Conservation (phyloP, 2,888 invertebrate genomes). For the Ommatoiulus sabulosus region DNA sequence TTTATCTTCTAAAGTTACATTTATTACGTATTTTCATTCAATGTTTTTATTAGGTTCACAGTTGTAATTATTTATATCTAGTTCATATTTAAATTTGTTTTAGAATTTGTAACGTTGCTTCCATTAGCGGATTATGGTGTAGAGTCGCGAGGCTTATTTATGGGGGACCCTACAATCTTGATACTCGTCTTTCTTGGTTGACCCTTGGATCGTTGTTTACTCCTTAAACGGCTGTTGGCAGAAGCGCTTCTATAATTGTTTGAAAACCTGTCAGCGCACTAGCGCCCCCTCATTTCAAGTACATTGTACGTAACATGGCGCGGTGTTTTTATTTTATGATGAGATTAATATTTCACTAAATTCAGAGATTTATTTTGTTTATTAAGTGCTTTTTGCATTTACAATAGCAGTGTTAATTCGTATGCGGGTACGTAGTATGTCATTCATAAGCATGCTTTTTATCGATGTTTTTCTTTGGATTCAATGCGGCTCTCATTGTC, state of each 20-base stretch:
- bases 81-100: no score
- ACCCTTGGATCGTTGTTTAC: no score
- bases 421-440: background rate
- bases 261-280: background rate
- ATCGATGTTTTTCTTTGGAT: background rate
- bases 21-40: no score
- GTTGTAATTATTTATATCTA: no score
- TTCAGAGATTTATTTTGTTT: background rate
- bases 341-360: background rate
- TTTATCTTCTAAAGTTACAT: no score
- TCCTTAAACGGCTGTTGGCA: background rate
- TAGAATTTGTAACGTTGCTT: no score
- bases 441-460: background rate
- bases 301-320: constrained; percentile 2
- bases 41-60: no score
- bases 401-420: background rate
- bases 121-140: no score
- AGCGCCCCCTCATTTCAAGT: background rate
- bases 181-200: background rate
- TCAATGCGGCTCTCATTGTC: background rate
- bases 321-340: constrained; percentile 13
- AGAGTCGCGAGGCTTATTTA: background rate
- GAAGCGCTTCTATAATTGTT: background rate
- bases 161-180: no score
- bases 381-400: background rate